Base-by-base conservation (phyloP, 2,888 invertebrate genomes). In the Hartigia nigra region DNA sequence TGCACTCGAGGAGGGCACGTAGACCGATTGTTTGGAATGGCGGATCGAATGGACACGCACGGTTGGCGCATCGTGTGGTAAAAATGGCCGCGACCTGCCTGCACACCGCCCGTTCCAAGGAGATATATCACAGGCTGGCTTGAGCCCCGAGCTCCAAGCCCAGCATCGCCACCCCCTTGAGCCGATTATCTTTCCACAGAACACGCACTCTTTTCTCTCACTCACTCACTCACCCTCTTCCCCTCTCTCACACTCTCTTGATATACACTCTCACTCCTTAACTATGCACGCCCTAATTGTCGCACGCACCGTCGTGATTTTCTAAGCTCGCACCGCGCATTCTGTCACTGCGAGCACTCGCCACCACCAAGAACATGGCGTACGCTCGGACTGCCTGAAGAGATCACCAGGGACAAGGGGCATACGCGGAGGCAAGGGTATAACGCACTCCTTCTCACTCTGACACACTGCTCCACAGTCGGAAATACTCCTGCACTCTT, bases 21-120 rank as follows among this genome's bases (percentile, higher is more conserved):
- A 94, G 93, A 94, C 94, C 89, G 76, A 94, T 93, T 93, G 94
- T 94, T 94, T 94, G 94, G 94, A 94, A 94, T 94, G 95, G 94
- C 95, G 94, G 94, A 94, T 89, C 88, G 89, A 89, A 90, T 86
- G 84, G 85, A 93, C 93, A 93, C 94, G 94, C 94, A 94, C 94
- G 93, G 94, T 93, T 94, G 94, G 94, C 94, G 94, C 94, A 94
- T 94, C 94, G 94, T 94, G 93, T 93, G 78, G 93, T 94, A 94
- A 94, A 90, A 94, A 94, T 94, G 94, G 94, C 94, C 94, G 94
- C 94, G 93, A 92, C 93, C 88, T 87, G 88, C 84, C 79, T 75
- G 79, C 34, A 55, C 55, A 55, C 55, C 55, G 55, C 55, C 55
- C 55, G 55, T 55, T 55, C 55, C 55, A 55, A 55, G 55, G 55